A percentile compares a stretch with the other conserved stretches of the same genome.
phyloP scores from a whole-genome alignment of 2,113 vertebrate species.

The Hippocampus comes region DNA sequence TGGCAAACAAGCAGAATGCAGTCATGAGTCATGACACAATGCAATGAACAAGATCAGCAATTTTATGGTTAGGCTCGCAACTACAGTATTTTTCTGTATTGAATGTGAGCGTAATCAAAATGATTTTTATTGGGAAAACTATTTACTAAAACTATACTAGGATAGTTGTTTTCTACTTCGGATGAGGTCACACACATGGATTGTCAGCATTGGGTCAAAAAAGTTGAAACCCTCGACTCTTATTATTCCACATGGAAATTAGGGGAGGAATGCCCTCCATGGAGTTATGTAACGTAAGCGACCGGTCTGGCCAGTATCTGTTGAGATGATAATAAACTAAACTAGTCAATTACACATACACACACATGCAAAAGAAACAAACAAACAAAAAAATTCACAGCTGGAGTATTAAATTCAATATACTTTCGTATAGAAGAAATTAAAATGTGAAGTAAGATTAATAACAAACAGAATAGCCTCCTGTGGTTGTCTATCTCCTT shows the following conservation, averaged over 20 bases:
- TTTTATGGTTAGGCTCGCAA: neutral
- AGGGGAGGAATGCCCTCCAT: constrained; percentile 23
- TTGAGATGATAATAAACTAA: constrained; percentile 24
- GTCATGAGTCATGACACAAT: neutral
- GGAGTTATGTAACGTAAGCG: constrained; percentile 35
- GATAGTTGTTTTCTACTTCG: neutral
- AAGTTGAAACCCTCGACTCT: constrained; percentile 33
- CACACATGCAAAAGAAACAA: too few relatives aligned
- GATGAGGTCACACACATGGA: constrained; percentile 25
- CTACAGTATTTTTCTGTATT: neutral
- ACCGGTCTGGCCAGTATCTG: constrained; percentile 12
- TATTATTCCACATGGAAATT: constrained; percentile 36
- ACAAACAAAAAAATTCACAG: neutral
- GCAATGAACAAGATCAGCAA: neutral
- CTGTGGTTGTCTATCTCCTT: constrained; percentile 9
- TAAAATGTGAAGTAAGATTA: neutral
- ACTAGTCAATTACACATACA: neutral
- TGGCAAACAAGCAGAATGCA: neutral
- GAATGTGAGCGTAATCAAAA: neutral
- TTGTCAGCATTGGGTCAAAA: constrained; percentile 8
- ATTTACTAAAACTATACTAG: neutral
- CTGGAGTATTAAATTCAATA: neutral
- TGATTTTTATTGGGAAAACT: neutral
- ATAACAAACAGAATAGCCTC: constrained; percentile 8
- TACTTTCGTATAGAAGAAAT: neutral